Evolutionary conservation across 2,888 invertebrate species (phyloP).

Genomic region (Nipponacmea schrenckii): DNA sequence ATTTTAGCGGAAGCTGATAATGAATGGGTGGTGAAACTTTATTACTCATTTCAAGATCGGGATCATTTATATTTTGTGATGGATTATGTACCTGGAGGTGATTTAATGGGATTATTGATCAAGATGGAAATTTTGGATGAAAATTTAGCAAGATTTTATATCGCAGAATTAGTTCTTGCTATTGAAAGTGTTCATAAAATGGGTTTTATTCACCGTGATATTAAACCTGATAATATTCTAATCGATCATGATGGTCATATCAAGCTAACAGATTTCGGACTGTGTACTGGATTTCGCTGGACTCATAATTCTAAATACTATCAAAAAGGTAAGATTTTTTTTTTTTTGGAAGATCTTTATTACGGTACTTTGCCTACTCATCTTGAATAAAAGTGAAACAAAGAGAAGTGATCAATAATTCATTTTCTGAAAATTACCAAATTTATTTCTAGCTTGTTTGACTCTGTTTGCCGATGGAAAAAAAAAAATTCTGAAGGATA

Average conservation of each 20-base stretch:
- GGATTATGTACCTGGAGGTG: slow-evolving; percentile 99
- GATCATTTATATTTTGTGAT: slow-evolving; percentile 98
- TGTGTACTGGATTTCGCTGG: slow-evolving; percentile 99
- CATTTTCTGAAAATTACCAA: too few relatives aligned
- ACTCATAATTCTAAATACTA: slow-evolving; percentile 99
- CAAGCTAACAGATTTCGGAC: slow-evolving; percentile 97
- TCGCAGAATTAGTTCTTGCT: slow-evolving; percentile 93
- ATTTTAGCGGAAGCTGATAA: slow-evolving; percentile 99
- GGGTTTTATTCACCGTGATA: slow-evolving; percentile 95
- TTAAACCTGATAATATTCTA: slow-evolving; percentile 98
- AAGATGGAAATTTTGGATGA: slow-evolving; percentile 93
- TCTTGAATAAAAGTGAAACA: too few relatives aligned
- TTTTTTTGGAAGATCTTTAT: too few relatives aligned
- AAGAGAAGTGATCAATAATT: too few relatives aligned
- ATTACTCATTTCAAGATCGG: slow-evolving; percentile 98
- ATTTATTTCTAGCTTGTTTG: too few relatives aligned
- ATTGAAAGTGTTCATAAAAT: slow-evolving; percentile 99
- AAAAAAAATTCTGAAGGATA: too few relatives aligned
- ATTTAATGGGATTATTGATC: slow-evolving; percentile 97
- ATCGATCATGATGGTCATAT: slow-evolving; percentile 98
- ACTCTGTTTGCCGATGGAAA: too few relatives aligned
- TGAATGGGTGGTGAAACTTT: slow-evolving; percentile 99
- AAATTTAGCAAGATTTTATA: slow-evolving; percentile 71
- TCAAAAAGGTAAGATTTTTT: slow-evolving; percentile 75
- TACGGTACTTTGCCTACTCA: too few relatives aligned